Base-by-base conservation (phyloP, 2,113 vertebrate genomes). In the chimpanzee (Pan troglodytes) region DNA sequence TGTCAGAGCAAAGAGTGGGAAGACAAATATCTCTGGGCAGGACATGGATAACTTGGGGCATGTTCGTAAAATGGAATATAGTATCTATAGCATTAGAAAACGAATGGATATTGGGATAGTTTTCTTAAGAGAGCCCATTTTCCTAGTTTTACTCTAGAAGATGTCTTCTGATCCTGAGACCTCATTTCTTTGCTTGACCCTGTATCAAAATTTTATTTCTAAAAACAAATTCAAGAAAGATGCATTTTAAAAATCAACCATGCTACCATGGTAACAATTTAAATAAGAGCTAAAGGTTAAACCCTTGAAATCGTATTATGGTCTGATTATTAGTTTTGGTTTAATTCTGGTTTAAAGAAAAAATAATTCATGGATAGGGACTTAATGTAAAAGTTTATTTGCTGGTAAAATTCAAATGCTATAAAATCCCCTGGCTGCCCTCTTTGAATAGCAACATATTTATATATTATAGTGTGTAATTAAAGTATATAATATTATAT, bases 151-250 rank as follows among this genome's bases (percentile, higher is more conserved):
- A 90, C 6, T 91, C 43, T 64, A 64, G 67, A 83, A 82, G 45
- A 79, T 80, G 18, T 43, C 68, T 78, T 75, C 57, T 92, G 23
- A 70, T 55, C 30, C 20, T 90, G 87, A 17, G 45, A 38, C 90
- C 80, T 72, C 52, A 88, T 67, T 90, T 88, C 27, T 40, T 95
- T 79, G 68, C 30, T 85, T 86, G 67, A 25, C 18, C 85, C 23
- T 45, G 43, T 83, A 55, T 85, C 40, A 80, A 25, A 92, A 90
- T 80, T 67, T 97, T 94, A 76, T 83, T 94, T 96, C 90, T 96
- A 83, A 83, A 93, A 86, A 83, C 18, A 92, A 95, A 90, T 43
- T 90, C 48, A 88, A 59, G 40, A 96, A 70, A 84, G n/a, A 43
- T 38, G 45, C 18, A 88, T 5, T 94, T 64, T 97, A 92, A 85